Evolutionary conservation across 2,797 vertebrate genomes (phyloP).

Genomic region (Lacerta bilineata): DNA sequence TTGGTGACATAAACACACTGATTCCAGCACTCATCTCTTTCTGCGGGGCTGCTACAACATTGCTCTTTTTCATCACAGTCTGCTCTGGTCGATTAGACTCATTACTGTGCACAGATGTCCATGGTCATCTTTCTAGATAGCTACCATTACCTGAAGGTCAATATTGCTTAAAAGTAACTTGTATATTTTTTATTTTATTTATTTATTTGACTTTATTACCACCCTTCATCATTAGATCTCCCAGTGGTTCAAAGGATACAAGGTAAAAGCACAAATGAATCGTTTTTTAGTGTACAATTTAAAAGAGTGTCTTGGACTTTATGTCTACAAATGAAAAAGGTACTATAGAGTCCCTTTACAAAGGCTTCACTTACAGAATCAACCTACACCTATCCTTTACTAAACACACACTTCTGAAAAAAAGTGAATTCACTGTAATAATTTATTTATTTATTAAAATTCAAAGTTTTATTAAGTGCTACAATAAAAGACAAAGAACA

Average conservation of each 20-base stretch:
- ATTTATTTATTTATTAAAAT: no score
- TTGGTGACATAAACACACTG: neutral
- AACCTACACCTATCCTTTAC: slow-evolving; percentile 60
- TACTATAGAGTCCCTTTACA: slow-evolving; percentile 45
- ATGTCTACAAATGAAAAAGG: slow-evolving; percentile 68
- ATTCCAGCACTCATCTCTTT: slow-evolving; percentile 20
- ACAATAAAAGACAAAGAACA: no score
- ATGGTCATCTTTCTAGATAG: slow-evolving; percentile 25
- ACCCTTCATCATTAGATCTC: no score
- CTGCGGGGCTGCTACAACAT: neutral
- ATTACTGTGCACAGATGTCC: slow-evolving; percentile 37
- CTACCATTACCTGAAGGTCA: slow-evolving; percentile 62
- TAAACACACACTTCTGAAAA: neutral
- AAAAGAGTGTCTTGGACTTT: slow-evolving; percentile 50
- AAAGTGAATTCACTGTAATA: no score
- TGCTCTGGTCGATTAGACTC: slow-evolving; percentile 35
- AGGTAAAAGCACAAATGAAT: no score
- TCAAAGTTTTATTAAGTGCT: no score
- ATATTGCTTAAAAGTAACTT: slow-evolving; percentile 53
- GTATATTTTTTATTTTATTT: slow-evolving; percentile 48
- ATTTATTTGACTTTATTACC: no score
- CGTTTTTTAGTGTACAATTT: neutral
- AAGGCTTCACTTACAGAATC: slow-evolving; percentile 61
- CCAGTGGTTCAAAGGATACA: no score
- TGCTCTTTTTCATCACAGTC: slow-evolving; percentile 14